These are phyloP conservation scores for Coecobrya sp. DNA, from an alignment of 2,888 invertebrate genomes.

Conservation along the genomic window DNA sequence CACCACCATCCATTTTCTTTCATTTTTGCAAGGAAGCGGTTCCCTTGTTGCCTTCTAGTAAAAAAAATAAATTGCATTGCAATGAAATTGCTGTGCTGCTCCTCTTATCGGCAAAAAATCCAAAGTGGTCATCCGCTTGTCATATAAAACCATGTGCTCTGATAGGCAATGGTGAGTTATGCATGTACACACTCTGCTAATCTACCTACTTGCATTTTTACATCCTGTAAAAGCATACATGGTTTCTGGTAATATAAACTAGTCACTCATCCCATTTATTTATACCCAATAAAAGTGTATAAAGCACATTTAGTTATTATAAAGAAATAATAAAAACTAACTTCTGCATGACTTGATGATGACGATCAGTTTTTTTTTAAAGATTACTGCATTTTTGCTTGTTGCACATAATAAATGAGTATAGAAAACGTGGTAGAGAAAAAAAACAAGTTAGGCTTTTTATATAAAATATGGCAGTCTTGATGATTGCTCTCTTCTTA, in stretches of 20 bases:
- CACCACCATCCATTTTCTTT: slow-evolving; percentile 33
- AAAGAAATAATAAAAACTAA: slow-evolving; percentile 49
- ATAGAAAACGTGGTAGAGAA: slow-evolving; percentile 24
- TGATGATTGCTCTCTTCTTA: slow-evolving; percentile 70
- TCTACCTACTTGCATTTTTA: slow-evolving; percentile 49
- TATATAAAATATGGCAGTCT: slow-evolving; percentile 38
- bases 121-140: not conserved
- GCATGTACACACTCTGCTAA: not conserved
- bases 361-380: slow-evolving; percentile 42
- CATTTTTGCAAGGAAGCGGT: slow-evolving; percentile 49
- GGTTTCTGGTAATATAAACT: slow-evolving; percentile 35
- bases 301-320: slow-evolving; percentile 39
- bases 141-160: slow-evolving; percentile 51
- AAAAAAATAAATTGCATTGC: slow-evolving; percentile 59
- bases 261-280: slow-evolving; percentile 50
- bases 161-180: not conserved
- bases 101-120: slow-evolving; percentile 37
- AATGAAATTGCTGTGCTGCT: slow-evolving; percentile 34
- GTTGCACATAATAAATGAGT: slow-evolving; percentile 52
- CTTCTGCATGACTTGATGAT: slow-evolving; percentile 57
- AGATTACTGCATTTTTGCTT: slow-evolving; percentile 58
- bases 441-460: slow-evolving; percentile 6
- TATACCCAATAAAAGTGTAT: slow-evolving; percentile 51
- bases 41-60: slow-evolving; percentile 36
- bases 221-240: slow-evolving; percentile 1